phyloP scores from a whole-genome alignment of 1,140 invertebrate species.

The Trichonephila clavata region DNA sequence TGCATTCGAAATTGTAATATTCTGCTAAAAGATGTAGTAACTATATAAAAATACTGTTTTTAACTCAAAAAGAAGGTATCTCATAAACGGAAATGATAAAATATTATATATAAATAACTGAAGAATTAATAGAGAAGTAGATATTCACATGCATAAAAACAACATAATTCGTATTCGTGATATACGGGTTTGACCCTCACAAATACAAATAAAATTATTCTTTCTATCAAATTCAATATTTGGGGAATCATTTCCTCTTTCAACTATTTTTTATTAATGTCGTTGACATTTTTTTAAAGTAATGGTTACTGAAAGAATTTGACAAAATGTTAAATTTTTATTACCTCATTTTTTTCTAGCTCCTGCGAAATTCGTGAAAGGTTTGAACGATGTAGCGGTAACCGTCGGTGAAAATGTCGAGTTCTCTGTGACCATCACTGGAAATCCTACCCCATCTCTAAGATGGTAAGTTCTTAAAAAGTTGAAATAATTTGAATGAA shows the following conservation, averaged over 20 bases:
- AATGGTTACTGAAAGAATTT: no score
- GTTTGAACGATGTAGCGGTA: constrained; percentile 84
- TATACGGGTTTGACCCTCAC: no score
- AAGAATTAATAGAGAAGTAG: no score
- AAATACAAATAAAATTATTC: no score
- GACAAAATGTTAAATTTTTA: no score
- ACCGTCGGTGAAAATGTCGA: constrained; percentile 89
- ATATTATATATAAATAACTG: no score
- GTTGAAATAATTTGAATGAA: not conserved
- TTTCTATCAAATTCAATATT: no score
- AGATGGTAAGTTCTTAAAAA: constrained; percentile 83
- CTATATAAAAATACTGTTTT: not conserved
- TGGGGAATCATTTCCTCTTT: no score
- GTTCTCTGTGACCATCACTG: constrained; percentile 88
- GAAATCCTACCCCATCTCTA: constrained; percentile 89
- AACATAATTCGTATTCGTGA: no score
- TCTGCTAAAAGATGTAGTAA: not conserved
- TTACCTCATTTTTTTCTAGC: constrained; percentile 84
- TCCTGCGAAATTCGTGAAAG: constrained; percentile 75
- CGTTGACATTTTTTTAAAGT: no score
- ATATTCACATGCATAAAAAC: no score
- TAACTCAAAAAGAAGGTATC: not conserved
- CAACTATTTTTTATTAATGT: no score
- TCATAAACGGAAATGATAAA: not conserved
- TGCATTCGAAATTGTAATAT: not conserved